Evolutionary conservation across 2,113 vertebrate genomes (phyloP), one percentile per base, ranked within the genome.

Genomic region (Lipophrys pholis): DNA sequence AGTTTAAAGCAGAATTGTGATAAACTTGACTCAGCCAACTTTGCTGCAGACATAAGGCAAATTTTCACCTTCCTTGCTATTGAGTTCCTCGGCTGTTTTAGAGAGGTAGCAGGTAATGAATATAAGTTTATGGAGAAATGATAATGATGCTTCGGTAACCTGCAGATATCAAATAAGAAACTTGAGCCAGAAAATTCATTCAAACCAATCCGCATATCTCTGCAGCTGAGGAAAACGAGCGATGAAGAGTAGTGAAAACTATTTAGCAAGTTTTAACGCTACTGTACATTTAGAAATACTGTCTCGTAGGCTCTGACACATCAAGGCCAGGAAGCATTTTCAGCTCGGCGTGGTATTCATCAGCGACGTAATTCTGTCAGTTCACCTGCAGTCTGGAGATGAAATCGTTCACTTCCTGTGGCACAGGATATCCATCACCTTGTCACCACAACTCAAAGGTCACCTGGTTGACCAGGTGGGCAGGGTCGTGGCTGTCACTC

Each of bases 371-470:
- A 56, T 40, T 51, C 40, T 73, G 64, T 65, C 62, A 52, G 51
- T 54, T 74, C 21, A 68, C 63, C 76, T 59, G 53, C 35, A 52
- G 72, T 21, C 79, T 73, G 12, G 11, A 61, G 56, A 60, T 48
- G 21, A 68, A 78, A 85, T 52, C 55, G 71, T 73, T 80, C 35
- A 43, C 69, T 69, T 81, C 48, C 76, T 84, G 63, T 59, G 56
- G 15, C 45, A 43, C 55, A 56, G 42, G 39, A 53, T 59, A 85
- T 87, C 72, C 62, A 86, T 89, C 80, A 87, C 80, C 56, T 73
- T 80, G 73, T 80, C 80, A 58, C 8, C 7, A 45, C n/a, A 30
- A 78, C 16, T 66, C 73, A 69, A 60, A 82, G 86, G 81, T 87
- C 77, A 65, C n/a, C 65, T 49, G 10, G 68, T 71, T 21, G 1